These are phyloP conservation scores for Gadus macrocephalus DNA, from an alignment of 2,113 vertebrate genomes.

Conservation along the genomic window DNA sequence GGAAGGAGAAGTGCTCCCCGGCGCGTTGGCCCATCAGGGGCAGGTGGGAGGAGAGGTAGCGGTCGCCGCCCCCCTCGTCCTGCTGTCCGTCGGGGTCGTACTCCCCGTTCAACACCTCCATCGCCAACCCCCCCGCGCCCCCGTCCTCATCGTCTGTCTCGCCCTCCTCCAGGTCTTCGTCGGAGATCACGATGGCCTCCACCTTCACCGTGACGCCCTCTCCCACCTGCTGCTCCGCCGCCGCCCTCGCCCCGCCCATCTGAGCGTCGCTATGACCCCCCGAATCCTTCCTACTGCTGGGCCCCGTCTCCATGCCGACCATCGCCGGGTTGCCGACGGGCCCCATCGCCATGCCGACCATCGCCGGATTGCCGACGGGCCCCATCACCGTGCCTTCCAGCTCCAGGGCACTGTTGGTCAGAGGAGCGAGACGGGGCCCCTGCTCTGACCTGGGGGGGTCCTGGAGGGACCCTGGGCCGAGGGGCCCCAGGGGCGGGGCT, in stretches of 20 bases:
- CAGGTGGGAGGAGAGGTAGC: constrained; percentile 69
- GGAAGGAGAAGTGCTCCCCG: constrained; percentile 59
- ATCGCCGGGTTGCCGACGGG: background rate
- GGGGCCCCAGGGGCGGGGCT: constrained; percentile 1
- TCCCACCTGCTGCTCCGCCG: background rate
- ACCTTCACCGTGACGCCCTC: constrained; percentile 75
- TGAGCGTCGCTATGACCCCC: too few relatives aligned
- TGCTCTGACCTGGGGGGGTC: constrained; percentile 43
- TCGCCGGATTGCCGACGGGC: background rate
- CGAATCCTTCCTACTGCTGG: background rate
- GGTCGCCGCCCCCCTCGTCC: constrained; percentile 57
- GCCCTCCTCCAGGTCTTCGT: constrained; percentile 78
- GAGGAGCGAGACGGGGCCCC: constrained; percentile 42
- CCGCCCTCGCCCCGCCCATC: background rate
- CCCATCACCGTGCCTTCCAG: background rate
- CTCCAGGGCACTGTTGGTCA: constrained; percentile 19
- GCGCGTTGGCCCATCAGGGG: constrained; percentile 57
- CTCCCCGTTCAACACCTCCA: constrained; percentile 51
- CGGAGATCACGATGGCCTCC: constrained; percentile 91
- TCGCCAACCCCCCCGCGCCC: constrained; percentile 56
- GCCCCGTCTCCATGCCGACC: background rate
- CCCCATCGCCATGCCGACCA: background rate
- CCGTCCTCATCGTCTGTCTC: constrained; percentile 47
- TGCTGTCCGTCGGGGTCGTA: constrained; percentile 64
- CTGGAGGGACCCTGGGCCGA: background rate